Percentiles rank a stretch among this genome's conserved stretches.
phyloP scores from a whole-genome alignment of 2,797 vertebrate species.

The Onychomys torridus region DNA sequence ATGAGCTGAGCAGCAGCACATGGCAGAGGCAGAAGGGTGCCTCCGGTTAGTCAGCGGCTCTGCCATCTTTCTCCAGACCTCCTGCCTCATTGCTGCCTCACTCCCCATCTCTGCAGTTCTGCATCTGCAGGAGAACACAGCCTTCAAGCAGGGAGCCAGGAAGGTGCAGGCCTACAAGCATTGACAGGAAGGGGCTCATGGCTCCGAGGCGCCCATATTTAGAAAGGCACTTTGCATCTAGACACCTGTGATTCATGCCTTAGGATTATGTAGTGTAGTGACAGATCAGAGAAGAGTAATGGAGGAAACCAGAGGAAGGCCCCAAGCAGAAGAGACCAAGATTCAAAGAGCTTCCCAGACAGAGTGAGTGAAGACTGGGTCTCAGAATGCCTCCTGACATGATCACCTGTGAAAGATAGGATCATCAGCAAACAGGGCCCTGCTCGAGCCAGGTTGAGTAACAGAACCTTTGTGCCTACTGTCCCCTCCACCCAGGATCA shows the following conservation, averaged over 20 bases:
- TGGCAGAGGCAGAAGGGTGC: neutral
- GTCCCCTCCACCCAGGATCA: constrained; percentile 89
- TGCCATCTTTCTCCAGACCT: neutral
- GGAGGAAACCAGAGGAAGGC: neutral
- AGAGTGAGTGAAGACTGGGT: neutral
- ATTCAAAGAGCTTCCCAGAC: neutral
- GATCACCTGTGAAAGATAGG: neutral
- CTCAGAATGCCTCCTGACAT: neutral
- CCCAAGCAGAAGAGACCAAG: neutral
- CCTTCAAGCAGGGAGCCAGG: neutral
- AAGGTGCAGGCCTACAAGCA: neutral
- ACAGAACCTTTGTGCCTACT: neutral
- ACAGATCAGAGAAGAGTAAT: neutral
- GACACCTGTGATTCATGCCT: neutral
- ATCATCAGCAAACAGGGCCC: neutral
- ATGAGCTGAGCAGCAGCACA: neutral
- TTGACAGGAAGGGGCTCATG: neutral
- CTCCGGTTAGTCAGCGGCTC: neutral
- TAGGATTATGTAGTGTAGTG: neutral
- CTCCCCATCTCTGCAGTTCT: neutral
- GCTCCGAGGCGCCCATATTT: neutral
- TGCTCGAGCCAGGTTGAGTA: neutral
- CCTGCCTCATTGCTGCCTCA: neutral
- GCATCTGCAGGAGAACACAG: constrained; percentile 12
- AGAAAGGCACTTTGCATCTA: constrained; percentile 12